Evolutionary conservation across 2,113 vertebrate genomes (phyloP).

Genomic region (Corythoichthys haematopterus): DNA sequence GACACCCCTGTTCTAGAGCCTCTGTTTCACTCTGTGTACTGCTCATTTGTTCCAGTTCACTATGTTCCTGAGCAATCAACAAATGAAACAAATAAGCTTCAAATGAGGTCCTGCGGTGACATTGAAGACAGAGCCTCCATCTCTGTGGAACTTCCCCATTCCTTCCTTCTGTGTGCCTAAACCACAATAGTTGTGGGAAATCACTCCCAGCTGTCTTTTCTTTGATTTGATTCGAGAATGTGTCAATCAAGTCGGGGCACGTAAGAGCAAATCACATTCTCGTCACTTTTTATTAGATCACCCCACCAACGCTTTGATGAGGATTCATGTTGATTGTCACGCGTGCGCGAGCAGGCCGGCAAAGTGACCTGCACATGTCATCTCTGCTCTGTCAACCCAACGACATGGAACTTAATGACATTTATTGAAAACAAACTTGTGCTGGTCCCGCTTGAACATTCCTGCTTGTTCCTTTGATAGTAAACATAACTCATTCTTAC

Average conservation of each 20-base stretch:
- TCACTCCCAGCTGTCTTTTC: conserved; percentile 67
- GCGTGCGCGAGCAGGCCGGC: conserved; percentile 20
- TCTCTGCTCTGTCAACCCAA: conserved; percentile 35
- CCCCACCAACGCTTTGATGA: conserved; percentile 32
- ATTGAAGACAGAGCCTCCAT: conserved; percentile 24
- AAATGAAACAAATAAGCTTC: conserved; percentile 46
- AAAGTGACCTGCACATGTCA: conserved; percentile 52
- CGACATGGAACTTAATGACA: conserved; percentile 49
- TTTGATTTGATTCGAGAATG: conserved; percentile 68
- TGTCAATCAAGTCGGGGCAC: conserved; percentile 61
- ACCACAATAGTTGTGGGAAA: conserved; percentile 64
- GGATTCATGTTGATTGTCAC: conserved; percentile 48
- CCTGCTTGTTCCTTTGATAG: conserved; percentile 6
- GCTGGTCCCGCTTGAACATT: conserved; percentile 42
- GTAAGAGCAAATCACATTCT: conserved; percentile 56
- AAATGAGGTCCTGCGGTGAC: conserved; percentile 34
- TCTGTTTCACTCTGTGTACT: neutral
- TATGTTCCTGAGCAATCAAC: neutral
- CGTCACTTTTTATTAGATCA: conserved; percentile 56
- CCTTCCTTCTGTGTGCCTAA: conserved; percentile 42
- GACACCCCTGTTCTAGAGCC: neutral
- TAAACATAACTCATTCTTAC: neutral
- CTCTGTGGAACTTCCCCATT: conserved; percentile 40
- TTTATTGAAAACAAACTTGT: conserved; percentile 48
- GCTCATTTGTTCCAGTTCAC: conserved; percentile 6